A percentile compares a stretch with the other conserved stretches of the same genome.
Conservation (phyloP, 92 coral and sea anemone genomes). For the Heliopora coerulea region DNA sequence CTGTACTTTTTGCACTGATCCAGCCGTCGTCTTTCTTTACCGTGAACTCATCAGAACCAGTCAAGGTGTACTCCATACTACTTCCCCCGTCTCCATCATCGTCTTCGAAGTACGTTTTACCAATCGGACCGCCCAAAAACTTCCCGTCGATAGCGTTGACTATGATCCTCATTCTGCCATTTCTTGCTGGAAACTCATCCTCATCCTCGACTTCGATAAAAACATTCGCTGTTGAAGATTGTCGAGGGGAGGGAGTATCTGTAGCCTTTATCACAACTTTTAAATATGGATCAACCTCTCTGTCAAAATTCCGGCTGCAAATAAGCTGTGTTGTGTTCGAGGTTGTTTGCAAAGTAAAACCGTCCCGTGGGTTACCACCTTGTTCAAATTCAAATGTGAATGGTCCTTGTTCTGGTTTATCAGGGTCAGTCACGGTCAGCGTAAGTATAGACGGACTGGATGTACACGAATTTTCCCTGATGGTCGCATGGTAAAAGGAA, state of each 20-base stretch:
- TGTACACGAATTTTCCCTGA: conserved; percentile 57
- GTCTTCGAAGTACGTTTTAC: conserved; percentile 78
- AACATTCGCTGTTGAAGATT: conserved; percentile 54
- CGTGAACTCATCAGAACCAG: conserved; percentile 42
- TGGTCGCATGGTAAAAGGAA: conserved; percentile 60
- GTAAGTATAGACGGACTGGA: conserved; percentile 63
- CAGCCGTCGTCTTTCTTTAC: conserved; percentile 47
- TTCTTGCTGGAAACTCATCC: conserved; percentile 57
- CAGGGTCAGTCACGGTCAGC: conserved; percentile 67
- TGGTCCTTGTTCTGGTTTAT: conserved; percentile 57
- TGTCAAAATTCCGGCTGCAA: conserved; percentile 55
- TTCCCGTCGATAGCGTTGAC: conserved; percentile 69
- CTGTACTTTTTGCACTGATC: conserved; percentile 47
- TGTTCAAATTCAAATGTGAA: conserved; percentile 64
- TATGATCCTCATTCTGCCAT: conserved; percentile 64
- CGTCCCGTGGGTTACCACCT: conserved; percentile 59
- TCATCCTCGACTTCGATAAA: conserved; percentile 65
- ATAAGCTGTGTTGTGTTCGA: conserved; percentile 51
- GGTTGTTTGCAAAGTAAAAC: conserved; percentile 57
- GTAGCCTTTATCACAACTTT: conserved; percentile 61
- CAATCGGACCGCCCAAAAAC: conserved; percentile 78
- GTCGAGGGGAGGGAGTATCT: conserved; percentile 66
- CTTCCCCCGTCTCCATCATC: conserved; percentile 52
- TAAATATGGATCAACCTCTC: conserved; percentile 61
- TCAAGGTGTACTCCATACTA: conserved; percentile 1